These are phyloP conservation scores for Parnassius orleans DNA, from an alignment of 2,888 invertebrate species.

Conservation along the genomic window DNA sequence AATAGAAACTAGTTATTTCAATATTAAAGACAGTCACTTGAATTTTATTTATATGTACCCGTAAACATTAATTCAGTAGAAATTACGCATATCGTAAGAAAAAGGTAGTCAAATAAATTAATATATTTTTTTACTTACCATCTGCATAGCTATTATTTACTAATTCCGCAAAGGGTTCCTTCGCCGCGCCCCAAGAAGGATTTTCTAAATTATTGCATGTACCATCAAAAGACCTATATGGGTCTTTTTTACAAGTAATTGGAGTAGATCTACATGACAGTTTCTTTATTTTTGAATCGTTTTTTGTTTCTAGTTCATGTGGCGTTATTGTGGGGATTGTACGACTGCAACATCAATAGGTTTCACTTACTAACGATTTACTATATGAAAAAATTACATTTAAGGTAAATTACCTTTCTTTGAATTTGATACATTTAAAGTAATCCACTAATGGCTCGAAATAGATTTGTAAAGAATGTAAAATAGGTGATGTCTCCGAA, in stretches of 20 bases:
- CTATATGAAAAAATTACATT: too few relatives aligned
- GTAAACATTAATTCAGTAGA: too few relatives aligned
- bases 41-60: too few relatives aligned
- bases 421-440: neutral
- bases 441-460: neutral
- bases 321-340: neutral
- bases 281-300: neutral
- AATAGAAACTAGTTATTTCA: too few relatives aligned
- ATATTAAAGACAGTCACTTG: too few relatives aligned
- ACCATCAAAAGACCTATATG: slow-evolving; percentile 83
- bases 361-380: too few relatives aligned
- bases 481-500: neutral
- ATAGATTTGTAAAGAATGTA: neutral
- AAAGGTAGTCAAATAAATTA: neutral
- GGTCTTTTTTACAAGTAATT: neutral
- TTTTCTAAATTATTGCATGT: slow-evolving; percentile 92
- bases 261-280: neutral
- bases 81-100: too few relatives aligned
- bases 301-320: slow-evolving; percentile 1
- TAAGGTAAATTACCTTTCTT: neutral
- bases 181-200: slow-evolving; percentile 87
- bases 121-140: slow-evolving; percentile 7
- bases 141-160: neutral
- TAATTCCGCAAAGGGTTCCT: slow-evolving; percentile 70
- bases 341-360: neutral